Conservation (phyloP, 1,140 invertebrate species). For the Rhizoglyphus robini region DNA sequence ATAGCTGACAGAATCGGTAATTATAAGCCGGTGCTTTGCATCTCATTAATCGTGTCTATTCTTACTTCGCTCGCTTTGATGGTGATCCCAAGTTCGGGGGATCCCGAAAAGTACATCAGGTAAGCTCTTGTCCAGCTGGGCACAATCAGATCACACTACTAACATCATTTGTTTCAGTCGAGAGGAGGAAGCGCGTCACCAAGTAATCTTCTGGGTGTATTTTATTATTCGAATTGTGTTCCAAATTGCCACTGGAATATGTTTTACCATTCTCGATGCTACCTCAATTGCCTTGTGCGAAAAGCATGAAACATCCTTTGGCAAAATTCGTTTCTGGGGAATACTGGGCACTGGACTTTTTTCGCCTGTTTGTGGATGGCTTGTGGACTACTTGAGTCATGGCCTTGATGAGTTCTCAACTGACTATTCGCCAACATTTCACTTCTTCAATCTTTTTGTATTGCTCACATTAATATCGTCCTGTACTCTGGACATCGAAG, state of each 20-base stretch:
- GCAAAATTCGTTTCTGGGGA: slow-evolving; percentile 56
- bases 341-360: slow-evolving; percentile 63
- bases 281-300: slow-evolving; percentile 61
- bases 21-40: slow-evolving; percentile 44
- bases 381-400: slow-evolving; percentile 51
- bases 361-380: slow-evolving; percentile 54
- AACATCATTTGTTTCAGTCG: not conserved
- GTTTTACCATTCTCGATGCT: slow-evolving; percentile 63
- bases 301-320: slow-evolving; percentile 62
- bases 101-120: not conserved
- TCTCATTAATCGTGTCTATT: not conserved
- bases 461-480: slow-evolving; percentile 50
- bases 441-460: slow-evolving; percentile 57
- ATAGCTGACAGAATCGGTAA: slow-evolving; percentile 64
- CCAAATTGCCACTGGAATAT: slow-evolving; percentile 59
- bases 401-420: slow-evolving; percentile 36
- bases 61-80: not conserved
- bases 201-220: slow-evolving; percentile 59
- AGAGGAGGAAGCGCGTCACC: slow-evolving; percentile 34
- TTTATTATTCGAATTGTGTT: slow-evolving; percentile 55
- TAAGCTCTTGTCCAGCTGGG: too few relatives aligned
- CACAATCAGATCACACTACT: not conserved
- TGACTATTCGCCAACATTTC: slow-evolving; percentile 57
- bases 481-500: slow-evolving; percentile 57
- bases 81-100: not conserved